Base-by-base conservation (phyloP, 2,888 invertebrate species). In the Parapristionchus giblindavisi region DNA sequence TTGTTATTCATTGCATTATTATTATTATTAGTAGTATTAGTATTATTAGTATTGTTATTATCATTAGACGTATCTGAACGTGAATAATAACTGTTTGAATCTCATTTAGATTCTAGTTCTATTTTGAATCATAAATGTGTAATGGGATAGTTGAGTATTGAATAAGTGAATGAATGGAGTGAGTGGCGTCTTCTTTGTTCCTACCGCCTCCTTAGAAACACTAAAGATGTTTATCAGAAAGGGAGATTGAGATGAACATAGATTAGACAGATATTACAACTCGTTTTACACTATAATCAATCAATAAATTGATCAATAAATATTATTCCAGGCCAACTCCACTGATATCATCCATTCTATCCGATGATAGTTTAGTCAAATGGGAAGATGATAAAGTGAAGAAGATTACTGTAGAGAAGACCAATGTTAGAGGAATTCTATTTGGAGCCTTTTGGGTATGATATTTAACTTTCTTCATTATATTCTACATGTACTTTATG, bases 391-490 rank as follows among this genome's bases (percentile, higher is more conserved):
- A 11, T 6, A 40, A 29, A 71, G 70, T 71, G 40, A 71, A 40
- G 56, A 71, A 71, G 36, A 27, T 32, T 14, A 21, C 14, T 27
- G 73, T 48, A 51, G 52, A 61, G 61, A 79, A 73, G n/a, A 91
- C 93, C 73, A 58, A 72, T 24, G 78, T 83, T 11, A 92, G 92
- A 85, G 94, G 93, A 54, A 92, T 94, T 84, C 94, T 94, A 88
- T 94, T 94, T 89, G 93, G 94, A 76, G 94, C 94, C 29, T 93
- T 94, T 88, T 94, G 94, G 94, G 94, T 94, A 89, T 90, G 91
- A 6, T 40, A n/a, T 36, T 60, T 36, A 4, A n/a, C 3, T 21
- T n/a, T n/a, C 51, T 21, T 51, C n/a, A 51, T 3, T 3, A 6
- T 4, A 51, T 6, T 51, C 21, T 51, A n/a, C 14, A 51, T 3